These are phyloP conservation scores for Papilio xuthus DNA, from an alignment of 1,140 invertebrate species.

Conservation along the genomic window DNA sequence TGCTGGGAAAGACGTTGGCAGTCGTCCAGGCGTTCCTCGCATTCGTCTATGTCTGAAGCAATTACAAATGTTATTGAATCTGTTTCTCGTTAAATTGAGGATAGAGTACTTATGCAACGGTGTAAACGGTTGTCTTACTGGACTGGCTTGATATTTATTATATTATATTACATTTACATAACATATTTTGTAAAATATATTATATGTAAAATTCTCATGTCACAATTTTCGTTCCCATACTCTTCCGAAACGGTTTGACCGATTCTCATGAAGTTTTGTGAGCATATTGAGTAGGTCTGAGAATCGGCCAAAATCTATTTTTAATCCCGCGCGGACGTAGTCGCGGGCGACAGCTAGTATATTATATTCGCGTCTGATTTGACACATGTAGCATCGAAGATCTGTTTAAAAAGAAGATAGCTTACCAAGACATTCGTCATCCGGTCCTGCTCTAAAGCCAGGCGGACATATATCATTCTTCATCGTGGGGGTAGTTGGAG, in stretches of 20 bases:
- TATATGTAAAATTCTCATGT: too few relatives aligned
- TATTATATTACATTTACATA: too few relatives aligned
- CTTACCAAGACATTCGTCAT: slow-evolving; percentile 83
- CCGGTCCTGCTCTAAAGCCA: slow-evolving; percentile 84
- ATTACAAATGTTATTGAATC: background rate
- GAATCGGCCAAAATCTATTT: too few relatives aligned
- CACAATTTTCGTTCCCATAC: too few relatives aligned
- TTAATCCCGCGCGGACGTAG: too few relatives aligned
- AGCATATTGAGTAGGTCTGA: too few relatives aligned
- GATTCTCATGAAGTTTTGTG: too few relatives aligned
- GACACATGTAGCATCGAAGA: background rate
- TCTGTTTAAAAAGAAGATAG: slow-evolving; percentile 1
- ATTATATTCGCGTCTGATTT: background rate
- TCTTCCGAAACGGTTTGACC: too few relatives aligned
- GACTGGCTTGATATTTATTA: background rate
- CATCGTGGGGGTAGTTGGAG: slow-evolving; percentile 45
- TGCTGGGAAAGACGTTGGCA: slow-evolving; percentile 85
- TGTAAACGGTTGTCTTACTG: background rate
- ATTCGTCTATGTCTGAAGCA: slow-evolving; percentile 88
- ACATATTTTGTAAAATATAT: too few relatives aligned
- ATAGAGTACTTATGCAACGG: background rate
- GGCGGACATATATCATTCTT: slow-evolving; percentile 84
- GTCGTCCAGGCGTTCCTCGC: slow-evolving; percentile 83
- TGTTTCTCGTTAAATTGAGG: background rate
- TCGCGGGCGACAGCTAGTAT: too few relatives aligned